Base-by-base conservation (phyloP, 2,797 vertebrate species). In the Acridotheres tristis region DNA sequence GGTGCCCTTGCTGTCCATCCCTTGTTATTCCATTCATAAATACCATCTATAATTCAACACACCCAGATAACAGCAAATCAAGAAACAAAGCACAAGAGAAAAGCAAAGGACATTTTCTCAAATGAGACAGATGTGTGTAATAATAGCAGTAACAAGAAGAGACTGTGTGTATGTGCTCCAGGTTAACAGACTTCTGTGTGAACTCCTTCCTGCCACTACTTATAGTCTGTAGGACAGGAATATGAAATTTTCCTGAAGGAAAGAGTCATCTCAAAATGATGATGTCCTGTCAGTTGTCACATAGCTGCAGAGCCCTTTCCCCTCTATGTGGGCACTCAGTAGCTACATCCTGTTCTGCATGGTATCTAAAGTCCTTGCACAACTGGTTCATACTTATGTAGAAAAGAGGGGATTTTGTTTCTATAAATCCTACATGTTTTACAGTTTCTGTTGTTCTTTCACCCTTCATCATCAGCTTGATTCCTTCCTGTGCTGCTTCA, bases 401-500 rank as follows among this genome's bases (percentile, higher is more conserved):
- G 15, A 80, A 94, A 84, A 85, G 48, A 51, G 4, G 68, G 11
- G 19, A 68, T 36, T 62, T 29, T 65, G 32, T 34, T 83, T 69
- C 78, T 88, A 25, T 58, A 71, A 83, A 76, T 63, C 63, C 53
- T 69, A 53, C 30, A 34, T 17, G 62, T 88, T 90, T 81, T 84
- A 85, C 50, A 88, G 51, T 79, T 88, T 87, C 63, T 51, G 40
- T 85, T 90, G 42, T 62, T 82, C 62, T n/a, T 18, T 86, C 40
- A 83, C 27, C 47, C 77, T 82, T 93, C 72, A 61, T 42, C 54
- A 15, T 66, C 63, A 90, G 53, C 26, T 68, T 61, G 51, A 58
- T 66, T 96, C 79, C 96, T 68, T 86, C 55, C 53, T 85, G 63
- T 40, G n/a, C 71, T 84, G 47, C 51, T 80, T 92, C 85, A 82